Conservation (phyloP, 53 echinoderm and acorn worm species). For the Temnopleurus reevesii region DNA sequence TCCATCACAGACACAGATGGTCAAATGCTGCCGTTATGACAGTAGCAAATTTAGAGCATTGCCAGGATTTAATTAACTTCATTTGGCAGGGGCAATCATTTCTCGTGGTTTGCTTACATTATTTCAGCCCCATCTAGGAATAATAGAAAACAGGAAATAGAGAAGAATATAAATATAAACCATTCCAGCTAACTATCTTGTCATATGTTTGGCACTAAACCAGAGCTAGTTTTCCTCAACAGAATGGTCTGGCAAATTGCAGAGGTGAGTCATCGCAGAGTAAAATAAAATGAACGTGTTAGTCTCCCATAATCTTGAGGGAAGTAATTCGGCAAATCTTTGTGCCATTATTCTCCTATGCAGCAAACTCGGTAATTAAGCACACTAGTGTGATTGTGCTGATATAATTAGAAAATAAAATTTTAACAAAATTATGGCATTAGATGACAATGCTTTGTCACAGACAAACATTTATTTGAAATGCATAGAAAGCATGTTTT, state of each 20-base stretch:
- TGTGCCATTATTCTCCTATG: neutral
- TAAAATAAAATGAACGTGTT: neutral
- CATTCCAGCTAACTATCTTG: neutral
- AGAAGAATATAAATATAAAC: conserved; percentile 23
- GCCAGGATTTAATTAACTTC: conserved; percentile 53
- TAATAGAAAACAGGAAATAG: neutral
- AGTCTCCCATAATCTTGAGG: neutral
- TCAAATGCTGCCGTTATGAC: conserved; percentile 28
- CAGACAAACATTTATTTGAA: neutral
- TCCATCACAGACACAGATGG: conserved; percentile 47
- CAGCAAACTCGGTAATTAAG: neutral
- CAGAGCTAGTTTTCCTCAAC: conserved; percentile 27
- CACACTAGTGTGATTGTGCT: neutral
- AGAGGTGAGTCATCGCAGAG: conserved; percentile 7
- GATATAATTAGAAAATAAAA: neutral
- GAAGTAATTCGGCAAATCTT: neutral
- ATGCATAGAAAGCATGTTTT: conserved; percentile 35
- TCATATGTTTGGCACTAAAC: conserved; percentile 21
- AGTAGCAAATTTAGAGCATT: conserved; percentile 40
- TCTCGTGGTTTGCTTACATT: conserved; percentile 30
- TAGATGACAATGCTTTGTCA: conserved; percentile 1
- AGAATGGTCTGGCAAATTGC: conserved; percentile 45
- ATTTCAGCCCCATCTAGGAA: conserved; percentile 8
- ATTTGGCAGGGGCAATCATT: conserved; percentile 47
- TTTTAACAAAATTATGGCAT: neutral